Conservation (phyloP, 1,140 invertebrate genomes). For the Bombus pyrosoma region DNA sequence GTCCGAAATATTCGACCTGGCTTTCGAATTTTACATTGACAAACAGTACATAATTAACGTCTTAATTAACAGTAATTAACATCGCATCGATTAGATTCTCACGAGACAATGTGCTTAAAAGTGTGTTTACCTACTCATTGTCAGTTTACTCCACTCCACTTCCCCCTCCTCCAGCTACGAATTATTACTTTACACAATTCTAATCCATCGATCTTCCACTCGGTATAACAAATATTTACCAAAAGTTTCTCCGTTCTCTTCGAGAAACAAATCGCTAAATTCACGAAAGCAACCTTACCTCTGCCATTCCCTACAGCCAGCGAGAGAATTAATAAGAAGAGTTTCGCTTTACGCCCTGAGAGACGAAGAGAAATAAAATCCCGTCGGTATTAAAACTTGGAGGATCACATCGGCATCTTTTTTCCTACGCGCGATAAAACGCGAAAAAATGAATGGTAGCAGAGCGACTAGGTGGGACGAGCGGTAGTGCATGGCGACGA, state of each 20-base stretch:
- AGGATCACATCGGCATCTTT: slow-evolving; percentile 11
- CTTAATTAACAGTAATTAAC: background rate
- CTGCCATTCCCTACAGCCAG: background rate
- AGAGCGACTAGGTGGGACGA: background rate
- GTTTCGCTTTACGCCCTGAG: background rate
- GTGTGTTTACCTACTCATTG: background rate
- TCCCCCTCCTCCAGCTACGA: fast-evolving
- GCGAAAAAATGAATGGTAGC: background rate
- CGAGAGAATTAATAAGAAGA: slow-evolving; percentile 27
- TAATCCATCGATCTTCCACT: background rate
- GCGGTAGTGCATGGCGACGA: slow-evolving; percentile 4
- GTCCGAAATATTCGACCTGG: background rate
- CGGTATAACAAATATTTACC: background rate
- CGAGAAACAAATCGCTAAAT: background rate
- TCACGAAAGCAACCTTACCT: background rate
- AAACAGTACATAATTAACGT: background rate
- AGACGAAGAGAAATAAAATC: slow-evolving; percentile 44
- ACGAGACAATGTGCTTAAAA: background rate
- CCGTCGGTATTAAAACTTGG: slow-evolving; percentile 37
- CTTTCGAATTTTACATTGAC: background rate
- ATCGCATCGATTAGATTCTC: background rate
- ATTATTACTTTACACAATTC: background rate
- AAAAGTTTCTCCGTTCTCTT: too few relatives aligned
- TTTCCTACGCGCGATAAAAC: slow-evolving; percentile 10
- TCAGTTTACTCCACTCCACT: background rate